Percentiles rank a stretch among this genome's conserved stretches.
Evolutionary conservation across 2,888 invertebrate genomes (phyloP).

Genomic region (Pediacus dermestoides): DNA sequence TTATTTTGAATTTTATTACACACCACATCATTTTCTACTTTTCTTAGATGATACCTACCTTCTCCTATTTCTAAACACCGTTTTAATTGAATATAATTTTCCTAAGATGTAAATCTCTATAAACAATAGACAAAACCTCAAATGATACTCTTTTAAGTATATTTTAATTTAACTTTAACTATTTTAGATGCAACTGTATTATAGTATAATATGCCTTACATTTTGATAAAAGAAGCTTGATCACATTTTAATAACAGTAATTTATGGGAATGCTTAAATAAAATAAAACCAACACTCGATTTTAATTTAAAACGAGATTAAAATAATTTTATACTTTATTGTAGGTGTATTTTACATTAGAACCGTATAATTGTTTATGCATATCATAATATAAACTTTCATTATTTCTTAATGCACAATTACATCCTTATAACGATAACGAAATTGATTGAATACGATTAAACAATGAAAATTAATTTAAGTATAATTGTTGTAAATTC

Average conservation of each 20-base stretch:
- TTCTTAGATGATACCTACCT: too few relatives aligned
- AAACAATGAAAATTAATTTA: conserved; percentile 1
- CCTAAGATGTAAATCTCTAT: too few relatives aligned
- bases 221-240: conserved; percentile 1
- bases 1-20: too few relatives aligned
- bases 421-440: neutral
- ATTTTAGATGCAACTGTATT: neutral
- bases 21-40: too few relatives aligned
- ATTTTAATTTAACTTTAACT: neutral
- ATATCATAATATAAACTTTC: conserved; percentile 2
- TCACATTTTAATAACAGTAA: conserved; percentile 1
- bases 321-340: neutral
- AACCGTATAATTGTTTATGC: conserved; percentile 1
- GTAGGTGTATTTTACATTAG: conserved; percentile 1
- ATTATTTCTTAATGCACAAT: conserved; percentile 2
- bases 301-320: conserved; percentile 1
- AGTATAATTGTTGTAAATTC: neutral
- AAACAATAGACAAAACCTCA: too few relatives aligned
- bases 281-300: conserved; percentile 1
- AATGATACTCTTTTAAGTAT: conserved; percentile 1
- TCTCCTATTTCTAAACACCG: too few relatives aligned
- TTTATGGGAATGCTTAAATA: conserved; percentile 1
- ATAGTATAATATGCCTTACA: neutral
- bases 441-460: conserved; percentile 2
- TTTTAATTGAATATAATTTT: too few relatives aligned